Base-by-base conservation (phyloP, 2,797 vertebrate genomes). In the Myotis planiceps region DNA sequence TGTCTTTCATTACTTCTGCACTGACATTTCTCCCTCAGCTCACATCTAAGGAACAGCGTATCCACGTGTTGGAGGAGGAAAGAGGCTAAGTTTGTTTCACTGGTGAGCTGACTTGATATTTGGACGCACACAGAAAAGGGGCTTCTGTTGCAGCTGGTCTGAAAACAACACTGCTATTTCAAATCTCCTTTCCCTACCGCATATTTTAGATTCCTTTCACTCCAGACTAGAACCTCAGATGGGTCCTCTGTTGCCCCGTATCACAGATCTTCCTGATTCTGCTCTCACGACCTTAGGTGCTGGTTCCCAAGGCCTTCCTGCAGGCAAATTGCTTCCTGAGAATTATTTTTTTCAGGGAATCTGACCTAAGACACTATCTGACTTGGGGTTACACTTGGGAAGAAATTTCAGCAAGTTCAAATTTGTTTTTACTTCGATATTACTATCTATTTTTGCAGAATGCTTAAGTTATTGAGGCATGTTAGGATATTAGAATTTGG, bases 351-450 rank as follows among this genome's bases (percentile, higher is more conserved):
- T 51, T 32, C 42, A 65, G 23, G 55, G 27, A 68, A 88, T 5
- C 10, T 66, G 16, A 86, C 8, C 15, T 25, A 66, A 63, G 19
- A 78, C 3, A 37, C 18, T 68, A 8, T 27, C 19, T 95, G 65
- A 66, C 60, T 80, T 83, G 75, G 14, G 18, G 42, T 21, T 55
- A 53, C 2, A 18, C 25, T 65, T 29, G 9, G 4, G 5, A 7
- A 85, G 87, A 82, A 94, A 51, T 4, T 1, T 39, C 9, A 71
- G 8, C 37, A 94, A 90, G 12, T 68, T 13, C 6, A 84, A 10
- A 37, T 7, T 55, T 34, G 6, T 6, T 37, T 21, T 49, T n/a
- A 37, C 60, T 42, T 63, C 4, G 69, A 3, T 60, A 34, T 29
- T 69, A 9, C 10, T 60, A 9, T 90, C 10, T 32, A 10, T 5